Base-by-base conservation (phyloP, 1,140 invertebrate species). In the Temnothorax curvispinosus region DNA sequence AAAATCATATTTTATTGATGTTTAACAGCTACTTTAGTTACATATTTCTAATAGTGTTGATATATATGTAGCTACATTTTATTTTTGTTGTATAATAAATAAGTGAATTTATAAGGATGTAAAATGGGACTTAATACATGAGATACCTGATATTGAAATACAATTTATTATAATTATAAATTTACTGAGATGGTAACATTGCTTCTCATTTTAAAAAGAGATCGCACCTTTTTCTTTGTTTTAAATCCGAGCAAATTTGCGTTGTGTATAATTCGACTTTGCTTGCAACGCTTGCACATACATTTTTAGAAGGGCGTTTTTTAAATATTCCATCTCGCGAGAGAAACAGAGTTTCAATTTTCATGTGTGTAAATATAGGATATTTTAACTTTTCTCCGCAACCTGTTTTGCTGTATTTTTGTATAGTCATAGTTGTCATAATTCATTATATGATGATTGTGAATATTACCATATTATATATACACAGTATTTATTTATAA, bases 291-390 rank as follows among this genome's bases (percentile, higher is more conserved):
- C 27, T 27, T 27, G 27, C 27, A 27, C 52, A 60, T 74, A 72
- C 32, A 82, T 82, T 82, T 82, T 58, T 41, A 60, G 41, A 7
- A 38, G 54, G 5, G 27, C 7, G 4, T 74, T 82, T 27, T 82
- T 82, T 72, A 60, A 82, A 82, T 82, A 82, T 82, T 82, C 54
- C 27, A 82, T 74, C 80, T 74, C 52, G 54, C n/a, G 41, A 74
- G 67, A 60, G 52, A 74, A 72, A 74, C 27, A 47, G 80, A 72
- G 41, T 47, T 81, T 69, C 76, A 65, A 71, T 74, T 74, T 44
- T 47, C 11, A 47, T 50, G 52, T 60, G 41, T 60, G 18, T 72
- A 84, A 84, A 75, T 35, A 62, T 11, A 38, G 54, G 15, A 84
- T 50, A 60, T 84, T 82, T 15, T 9, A 82, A 74, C 54, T 74